Conservation (phyloP, 2,888 invertebrate genomes). For the Phoronis australis region DNA sequence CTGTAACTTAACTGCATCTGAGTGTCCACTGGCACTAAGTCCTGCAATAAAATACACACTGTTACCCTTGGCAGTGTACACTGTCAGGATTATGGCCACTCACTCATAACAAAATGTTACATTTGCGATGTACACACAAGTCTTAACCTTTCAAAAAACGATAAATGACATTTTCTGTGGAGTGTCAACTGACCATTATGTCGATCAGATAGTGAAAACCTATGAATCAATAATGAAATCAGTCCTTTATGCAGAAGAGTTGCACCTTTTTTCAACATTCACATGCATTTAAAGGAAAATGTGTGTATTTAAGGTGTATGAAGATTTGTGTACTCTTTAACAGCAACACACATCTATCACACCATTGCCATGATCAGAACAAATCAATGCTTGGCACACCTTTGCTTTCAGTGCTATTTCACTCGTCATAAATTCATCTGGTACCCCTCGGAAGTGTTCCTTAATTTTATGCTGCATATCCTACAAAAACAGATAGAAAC, state of each 20-base stretch:
- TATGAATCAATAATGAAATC: not conserved
- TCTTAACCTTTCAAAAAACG: no score
- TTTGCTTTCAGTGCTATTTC: slow-evolving; percentile 49
- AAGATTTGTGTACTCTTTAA: no score
- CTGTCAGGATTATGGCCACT: no score
- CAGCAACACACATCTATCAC: no score
- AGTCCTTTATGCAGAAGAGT: not conserved
- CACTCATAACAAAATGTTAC: not conserved
- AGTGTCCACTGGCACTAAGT: slow-evolving; percentile 52
- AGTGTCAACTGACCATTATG: not conserved
- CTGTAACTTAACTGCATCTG: slow-evolving; percentile 47
- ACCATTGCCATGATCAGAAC: no score
- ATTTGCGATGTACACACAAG: not conserved
- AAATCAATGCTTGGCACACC: no score
- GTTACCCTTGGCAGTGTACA: no score
- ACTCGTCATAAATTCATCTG: slow-evolving; percentile 53
- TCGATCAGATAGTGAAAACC: not conserved
- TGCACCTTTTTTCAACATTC: no score
- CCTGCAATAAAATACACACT: slow-evolving; percentile 25
- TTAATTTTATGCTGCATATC: slow-evolving; percentile 52
- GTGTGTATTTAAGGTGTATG: no score
- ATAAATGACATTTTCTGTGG: no score
- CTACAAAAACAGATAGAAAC: slow-evolving; percentile 22
- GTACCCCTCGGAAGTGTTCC: slow-evolving; percentile 49
- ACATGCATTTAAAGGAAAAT: no score